Percentiles rank a stretch among this genome's conserved stretches.
Conservation (phyloP, 2,888 invertebrate species). For the Drosophila infuscata region DNA sequence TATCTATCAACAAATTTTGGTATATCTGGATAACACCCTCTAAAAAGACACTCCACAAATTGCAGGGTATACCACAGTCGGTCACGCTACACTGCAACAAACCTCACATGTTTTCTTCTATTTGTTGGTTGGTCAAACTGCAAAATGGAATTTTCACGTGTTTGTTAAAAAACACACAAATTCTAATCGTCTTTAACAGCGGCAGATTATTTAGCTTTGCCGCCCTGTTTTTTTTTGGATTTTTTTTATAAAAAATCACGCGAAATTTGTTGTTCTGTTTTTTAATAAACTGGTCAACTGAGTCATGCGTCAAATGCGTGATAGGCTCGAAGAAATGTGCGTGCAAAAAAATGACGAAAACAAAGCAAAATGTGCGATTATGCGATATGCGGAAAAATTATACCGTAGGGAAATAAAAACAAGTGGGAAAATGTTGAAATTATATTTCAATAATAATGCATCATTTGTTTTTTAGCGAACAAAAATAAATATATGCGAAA, state of each 20-base stretch:
- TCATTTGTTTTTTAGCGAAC: not conserved
- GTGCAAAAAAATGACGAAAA: conserved; percentile 1
- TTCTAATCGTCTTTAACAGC: conserved; percentile 4
- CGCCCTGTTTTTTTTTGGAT: conserved; percentile 26
- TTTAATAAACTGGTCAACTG: conserved; percentile 39
- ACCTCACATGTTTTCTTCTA: not conserved
- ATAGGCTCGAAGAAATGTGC: conserved; percentile 55
- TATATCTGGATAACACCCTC: too few relatives aligned
- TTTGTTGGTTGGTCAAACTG: not conserved
- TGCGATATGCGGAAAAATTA: not conserved
- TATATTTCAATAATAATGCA: not conserved
- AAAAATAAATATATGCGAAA: not conserved
- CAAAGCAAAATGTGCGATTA: conserved; percentile 10
- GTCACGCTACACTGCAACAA: not conserved
- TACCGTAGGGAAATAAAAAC: not conserved
- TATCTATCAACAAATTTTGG: too few relatives aligned
- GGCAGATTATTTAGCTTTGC: conserved; percentile 1
- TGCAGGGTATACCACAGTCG: not conserved
- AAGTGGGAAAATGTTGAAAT: conserved; percentile 6
- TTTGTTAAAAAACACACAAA: conserved; percentile 7
- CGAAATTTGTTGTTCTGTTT: conserved; percentile 17
- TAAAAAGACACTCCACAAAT: too few relatives aligned
- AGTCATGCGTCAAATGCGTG: conserved; percentile 70
- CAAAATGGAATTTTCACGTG: not conserved
- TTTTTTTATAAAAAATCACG: conserved; percentile 50